Percentiles rank a stretch among this genome's conserved stretches.
These are phyloP conservation scores for Pangasius macronema DNA, from an alignment of 2,797 vertebrate species.

Conservation along the genomic window DNA sequence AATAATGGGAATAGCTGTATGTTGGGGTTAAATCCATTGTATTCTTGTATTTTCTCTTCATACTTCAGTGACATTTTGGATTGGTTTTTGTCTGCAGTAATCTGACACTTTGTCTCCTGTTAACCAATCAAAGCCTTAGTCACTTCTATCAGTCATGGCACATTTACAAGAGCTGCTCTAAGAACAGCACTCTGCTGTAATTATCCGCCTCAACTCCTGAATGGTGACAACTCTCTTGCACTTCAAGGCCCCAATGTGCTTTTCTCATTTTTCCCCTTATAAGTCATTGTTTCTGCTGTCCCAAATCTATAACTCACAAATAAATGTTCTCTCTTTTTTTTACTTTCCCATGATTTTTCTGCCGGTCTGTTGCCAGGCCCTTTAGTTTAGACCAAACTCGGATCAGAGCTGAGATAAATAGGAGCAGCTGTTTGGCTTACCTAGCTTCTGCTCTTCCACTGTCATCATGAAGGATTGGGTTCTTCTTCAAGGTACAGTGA, in stretches of 20 bases:
- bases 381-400: slow-evolving; percentile 23
- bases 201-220: slow-evolving; percentile 60
- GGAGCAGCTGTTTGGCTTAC: slow-evolving; percentile 42
- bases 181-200: slow-evolving; percentile 66
- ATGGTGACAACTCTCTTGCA: slow-evolving; percentile 52
- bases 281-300: slow-evolving; percentile 22
- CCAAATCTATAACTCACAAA: slow-evolving; percentile 33
- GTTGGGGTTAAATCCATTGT: neutral
- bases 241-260: slow-evolving; percentile 49
- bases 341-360: slow-evolving; percentile 25
- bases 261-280: slow-evolving; percentile 60
- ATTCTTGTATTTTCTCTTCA: slow-evolving; percentile 1
- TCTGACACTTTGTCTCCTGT: neutral
- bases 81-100: neutral
- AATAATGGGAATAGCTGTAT: neutral
- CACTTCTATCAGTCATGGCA: slow-evolving; percentile 40
- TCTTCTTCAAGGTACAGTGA: slow-evolving; percentile 21
- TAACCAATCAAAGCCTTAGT: neutral
- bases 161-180: slow-evolving; percentile 49
- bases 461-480: slow-evolving; percentile 30
- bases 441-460: slow-evolving; percentile 31
- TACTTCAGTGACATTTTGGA: slow-evolving; percentile 24
- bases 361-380: slow-evolving; percentile 6
- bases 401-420: slow-evolving; percentile 34
- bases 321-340: slow-evolving; percentile 2